phyloP scores from a whole-genome alignment of 2,888 invertebrate genomes.

The Blastobasis lacticolella region DNA sequence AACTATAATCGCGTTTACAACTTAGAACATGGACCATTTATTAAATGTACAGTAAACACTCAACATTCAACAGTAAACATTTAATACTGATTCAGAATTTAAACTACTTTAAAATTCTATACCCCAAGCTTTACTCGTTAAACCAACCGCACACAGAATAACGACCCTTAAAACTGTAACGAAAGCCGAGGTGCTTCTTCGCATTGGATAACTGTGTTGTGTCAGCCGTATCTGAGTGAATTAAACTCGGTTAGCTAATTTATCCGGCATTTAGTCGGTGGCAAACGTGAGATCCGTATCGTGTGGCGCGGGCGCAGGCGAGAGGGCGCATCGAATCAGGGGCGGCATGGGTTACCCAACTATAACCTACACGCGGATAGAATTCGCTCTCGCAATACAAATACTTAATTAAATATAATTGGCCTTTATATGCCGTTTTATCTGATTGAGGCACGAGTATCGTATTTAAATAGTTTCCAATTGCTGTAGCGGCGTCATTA shows the following conservation, averaged over 20 bases:
- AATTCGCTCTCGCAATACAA: conserved; percentile 15
- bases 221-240: conserved; percentile 36
- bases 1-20: too few species aligned
- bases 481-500: too few species aligned
- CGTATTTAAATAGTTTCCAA: too few species aligned
- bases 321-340: conserved; percentile 47
- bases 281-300: conserved; percentile 70
- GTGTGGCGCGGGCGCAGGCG: conserved; percentile 47
- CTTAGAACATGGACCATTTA: too few species aligned
- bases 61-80: too few species aligned
- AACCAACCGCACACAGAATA: too few species aligned
- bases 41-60: too few species aligned
- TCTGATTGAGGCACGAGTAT: too few species aligned
- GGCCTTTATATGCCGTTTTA: conserved; percentile 15
- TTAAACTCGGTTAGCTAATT: conserved; percentile 64
- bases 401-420: conserved; percentile 15
- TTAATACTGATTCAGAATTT: too few species aligned
- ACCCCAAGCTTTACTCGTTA: too few species aligned
- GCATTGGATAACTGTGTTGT: conserved; percentile 3
- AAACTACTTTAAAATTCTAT: too few species aligned
- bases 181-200: not conserved
- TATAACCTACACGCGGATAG: conserved; percentile 10
- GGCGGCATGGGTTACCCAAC: conserved; percentile 37
- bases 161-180: too few species aligned
- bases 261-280: conserved; percentile 63